These are phyloP conservation scores for Tychaedon coryphoeus DNA, from an alignment of 2,113 vertebrate genomes.

Conservation along the genomic window DNA sequence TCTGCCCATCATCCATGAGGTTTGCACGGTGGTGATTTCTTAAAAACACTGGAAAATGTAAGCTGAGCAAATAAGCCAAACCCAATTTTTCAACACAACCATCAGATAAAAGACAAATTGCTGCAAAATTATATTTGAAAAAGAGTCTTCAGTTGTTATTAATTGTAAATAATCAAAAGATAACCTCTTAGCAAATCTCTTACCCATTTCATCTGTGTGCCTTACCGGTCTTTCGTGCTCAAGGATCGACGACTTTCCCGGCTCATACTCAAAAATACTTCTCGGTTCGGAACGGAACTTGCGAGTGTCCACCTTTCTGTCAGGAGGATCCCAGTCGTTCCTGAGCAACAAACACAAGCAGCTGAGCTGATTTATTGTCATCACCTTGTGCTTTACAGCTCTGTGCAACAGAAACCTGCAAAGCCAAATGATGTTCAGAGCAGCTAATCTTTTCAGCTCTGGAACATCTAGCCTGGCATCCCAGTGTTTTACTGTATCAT, in stretches of 20 bases:
- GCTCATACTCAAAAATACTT: conserved; percentile 99
- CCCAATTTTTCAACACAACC: neutral
- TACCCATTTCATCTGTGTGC: neutral
- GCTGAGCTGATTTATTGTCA: neutral
- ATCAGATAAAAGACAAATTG: neutral
- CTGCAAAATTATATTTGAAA: neutral
- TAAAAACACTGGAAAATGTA: neutral
- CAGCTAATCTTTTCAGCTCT: neutral
- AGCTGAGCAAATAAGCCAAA: neutral
- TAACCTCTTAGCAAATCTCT: neutral
- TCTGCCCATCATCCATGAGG: neutral
- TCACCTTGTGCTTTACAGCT: neutral
- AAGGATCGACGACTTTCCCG: conserved; percentile 95
- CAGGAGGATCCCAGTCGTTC: conserved; percentile 95
- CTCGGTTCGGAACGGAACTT: conserved; percentile 95
- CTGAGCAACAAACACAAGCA: conserved; percentile 62
- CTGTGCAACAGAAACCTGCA: neutral
- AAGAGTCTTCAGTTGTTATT: neutral
- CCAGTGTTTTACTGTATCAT: neutral
- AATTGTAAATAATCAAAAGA: neutral
- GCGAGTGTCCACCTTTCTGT: conserved; percentile 95
- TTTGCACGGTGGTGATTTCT: neutral
- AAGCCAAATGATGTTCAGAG: neutral
- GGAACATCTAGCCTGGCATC: neutral
- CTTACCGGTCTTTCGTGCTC: conserved; percentile 95